phyloP scores from a whole-genome alignment of 30 jellyfish, hydroid and myxozoan genomes.

The Turritopsis rubra region DNA sequence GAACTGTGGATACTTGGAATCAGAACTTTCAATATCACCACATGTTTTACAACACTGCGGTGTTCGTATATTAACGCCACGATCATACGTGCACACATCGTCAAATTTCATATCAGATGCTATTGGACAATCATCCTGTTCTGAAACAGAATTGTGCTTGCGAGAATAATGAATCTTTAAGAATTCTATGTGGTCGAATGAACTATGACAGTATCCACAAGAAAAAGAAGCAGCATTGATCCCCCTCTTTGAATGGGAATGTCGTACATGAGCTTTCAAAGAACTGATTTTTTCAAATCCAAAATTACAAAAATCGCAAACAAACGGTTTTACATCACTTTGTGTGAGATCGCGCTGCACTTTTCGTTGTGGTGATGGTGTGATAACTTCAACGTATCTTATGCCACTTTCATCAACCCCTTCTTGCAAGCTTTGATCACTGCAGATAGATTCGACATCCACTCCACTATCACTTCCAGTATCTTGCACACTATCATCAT shows the following conservation, averaged over 20 bases:
- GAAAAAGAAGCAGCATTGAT: conserved; percentile 46
- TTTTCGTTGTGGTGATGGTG: conserved; percentile 26
- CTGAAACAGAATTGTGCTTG: neutral
- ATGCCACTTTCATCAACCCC: neutral
- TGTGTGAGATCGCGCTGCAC: conserved; percentile 14
- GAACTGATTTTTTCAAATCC: conserved; percentile 82
- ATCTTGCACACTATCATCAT: conserved; percentile 39
- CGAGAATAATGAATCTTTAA: conserved; percentile 42
- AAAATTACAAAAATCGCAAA: conserved; percentile 81
- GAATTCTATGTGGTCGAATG: conserved; percentile 38
- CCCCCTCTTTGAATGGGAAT: conserved; percentile 88
- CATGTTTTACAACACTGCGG: neutral
- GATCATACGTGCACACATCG: neutral
- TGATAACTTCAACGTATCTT: neutral
- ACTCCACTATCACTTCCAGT: conserved; percentile 80
- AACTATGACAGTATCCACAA: conserved; percentile 68
- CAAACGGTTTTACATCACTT: conserved; percentile 61
- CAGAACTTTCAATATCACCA: neutral
- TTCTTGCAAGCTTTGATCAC: neutral
- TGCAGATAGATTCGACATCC: conserved; percentile 26
- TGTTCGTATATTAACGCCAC: too few relatives aligned
- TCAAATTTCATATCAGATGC: neutral
- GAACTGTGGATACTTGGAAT: neutral
- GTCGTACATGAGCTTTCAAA: conserved; percentile 91
- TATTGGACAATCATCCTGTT: neutral